Base-by-base conservation (phyloP, 2,797 vertebrate species). In the Rhynchotus rufescens region DNA sequence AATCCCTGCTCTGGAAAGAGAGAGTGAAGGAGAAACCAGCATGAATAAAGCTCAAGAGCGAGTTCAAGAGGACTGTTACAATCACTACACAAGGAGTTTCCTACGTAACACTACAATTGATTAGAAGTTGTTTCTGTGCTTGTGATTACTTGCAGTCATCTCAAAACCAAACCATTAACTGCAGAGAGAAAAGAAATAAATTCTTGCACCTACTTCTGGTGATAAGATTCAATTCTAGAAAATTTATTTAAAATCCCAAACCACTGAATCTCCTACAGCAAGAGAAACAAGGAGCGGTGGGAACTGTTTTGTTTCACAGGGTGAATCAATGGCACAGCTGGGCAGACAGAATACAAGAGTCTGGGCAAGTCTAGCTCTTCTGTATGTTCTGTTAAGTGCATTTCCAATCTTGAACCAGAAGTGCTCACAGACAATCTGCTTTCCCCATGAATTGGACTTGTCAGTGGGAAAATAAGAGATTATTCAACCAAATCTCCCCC, bases 1-100 rank as follows among this genome's bases (percentile, higher is more conserved):
- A 99, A 97, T 99, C 98, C 40, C 99, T 98, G 97, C 98, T 99
- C 99, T 99, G 96, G 9, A 78, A 56, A 91, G 74, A 72, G 1
- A 76, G 13, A 71, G 42, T 5, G 17, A 14, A 11, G 59, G 22
- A 69, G 4, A 15, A 65, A 38, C 22, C 34, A 5, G 1, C 12
- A 22, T 4, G 10, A 32, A 2, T 76, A 69, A 10, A 80, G 77
- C 82, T 62, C 64, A 25, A 36, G 6, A 47, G 12, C 21, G 4
- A 40, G 12, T 8, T n/a, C 3, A 40, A 26, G 44, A 12, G 34
- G 5, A 3, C 12, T 3, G 40, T 49, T 47, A 4, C 32, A 74
- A 40, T 6, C 84, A 28, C 44, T 34, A 47, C 64, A 15, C n/a
- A 6, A 21, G 30, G 38, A 67, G 75, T 17, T 2, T 60, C 26